Base-by-base conservation (phyloP, 2,888 invertebrate genomes). In the Eueremaeus valkanovi region DNA sequence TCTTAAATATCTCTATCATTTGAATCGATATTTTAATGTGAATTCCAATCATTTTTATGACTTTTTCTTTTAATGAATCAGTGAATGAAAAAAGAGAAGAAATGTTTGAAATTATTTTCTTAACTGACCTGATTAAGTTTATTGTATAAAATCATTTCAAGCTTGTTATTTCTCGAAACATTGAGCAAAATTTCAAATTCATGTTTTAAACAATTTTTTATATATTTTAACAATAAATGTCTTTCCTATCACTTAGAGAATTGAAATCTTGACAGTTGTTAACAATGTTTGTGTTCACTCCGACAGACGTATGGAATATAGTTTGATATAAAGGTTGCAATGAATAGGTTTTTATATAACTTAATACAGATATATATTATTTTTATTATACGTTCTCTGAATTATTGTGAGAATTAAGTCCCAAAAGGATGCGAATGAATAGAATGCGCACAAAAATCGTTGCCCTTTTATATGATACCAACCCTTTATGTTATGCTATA, bases 141-240 rank as follows among this genome's bases (percentile, higher is more conserved):
- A n/a, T n/a, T n/a, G 49, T 49, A n/a, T 49, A 21, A 11, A 21
- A 49, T 49, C 2, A 49, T 49, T 49, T 49, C 49, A n/a, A 5
- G 21, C 3, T 21, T 49, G 18, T 49, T 49, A 49, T 49, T n/a
- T 49, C 21, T 49, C 49, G 18, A 49, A 21, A 49, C n/a, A n/a
- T 49, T 5, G 21, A 49, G n/a, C 21, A 49, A 49, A 49, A n/a
- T 21, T n/a, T n/a, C n/a, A 49, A 49, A 21, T 49, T 49, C 49
- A 49, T 21, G 21, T 49, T 49, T n/a, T 21, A 49, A 21, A 11
- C 49, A 49, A n/a, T 49, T 40, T 49, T 49, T 21, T 49, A n/a
- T 49, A n/a, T 49, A 49, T 49, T 49, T 49, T n/a, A 49, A 18
- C n/a, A 49, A 49, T 40, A n/a, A 49, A 49, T 49, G 49, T 49